Evolutionary conservation across 2,797 vertebrate genomes (phyloP), one percentile per base, ranked within the genome.

Genomic region (Manis crassicaudata): DNA sequence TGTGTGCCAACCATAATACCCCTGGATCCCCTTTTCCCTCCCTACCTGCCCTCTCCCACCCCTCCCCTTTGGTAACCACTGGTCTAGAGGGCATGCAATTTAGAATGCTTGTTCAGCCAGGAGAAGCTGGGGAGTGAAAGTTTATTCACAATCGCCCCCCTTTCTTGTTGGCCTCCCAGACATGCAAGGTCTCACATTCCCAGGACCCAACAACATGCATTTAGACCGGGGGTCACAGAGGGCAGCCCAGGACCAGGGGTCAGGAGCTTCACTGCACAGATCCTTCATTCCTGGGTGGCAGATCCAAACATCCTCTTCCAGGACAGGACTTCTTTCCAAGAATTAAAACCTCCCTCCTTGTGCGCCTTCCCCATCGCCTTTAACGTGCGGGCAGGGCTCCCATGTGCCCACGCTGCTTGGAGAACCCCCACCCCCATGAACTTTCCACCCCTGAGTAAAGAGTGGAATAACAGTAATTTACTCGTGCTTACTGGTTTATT

Each of bases 361-460:
- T 11, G 5, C 32, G 21, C 73, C 29, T 68, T 16, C 40, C 84
- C 40, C 12, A 37, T 20, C 18, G 16, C 50, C 14, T 65, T 84
- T 16, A 40, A 23, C 43, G 50, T 9, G 7, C 32, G 6, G 6
- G 43, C 12, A 14, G 5, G 17, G 54, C 25, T 81, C 60, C 9
- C 7, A 20, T 1, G 2, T 0, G 3, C 62, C 67, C 23, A 0
- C 17, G 35, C 17, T n/a, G 65, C 68, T 23, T n/a, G 14, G 32
- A 11, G 72, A 50, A n/a, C 32, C 70, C 63, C 60, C 7, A 25
- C 63, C 63, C 58, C 7, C 0, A 16, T 13, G 65, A 76, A 60
- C 50, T 2, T 6, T 37, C 35, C 50, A 32, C 37, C 35, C 37
- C 52, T 84, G 50, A 32, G 6, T 18, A 14, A 82, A 73, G 32